These are phyloP conservation scores for Chloromyia formosa DNA, from an alignment of 2,888 invertebrate species.

Conservation along the genomic window DNA sequence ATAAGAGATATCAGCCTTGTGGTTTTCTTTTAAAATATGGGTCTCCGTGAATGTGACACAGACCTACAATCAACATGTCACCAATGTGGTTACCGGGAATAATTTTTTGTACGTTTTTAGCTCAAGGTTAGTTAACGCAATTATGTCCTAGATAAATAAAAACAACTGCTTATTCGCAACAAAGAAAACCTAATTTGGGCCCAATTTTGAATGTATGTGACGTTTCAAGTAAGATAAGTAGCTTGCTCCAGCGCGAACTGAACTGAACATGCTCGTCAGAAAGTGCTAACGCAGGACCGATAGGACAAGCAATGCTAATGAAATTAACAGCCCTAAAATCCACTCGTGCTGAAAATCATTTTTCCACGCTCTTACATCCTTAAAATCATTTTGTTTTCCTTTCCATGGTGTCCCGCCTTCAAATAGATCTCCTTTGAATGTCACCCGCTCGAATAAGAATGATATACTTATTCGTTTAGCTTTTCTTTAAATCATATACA, in stretches of 20 bases:
- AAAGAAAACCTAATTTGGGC: too few species aligned
- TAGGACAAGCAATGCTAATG: too few species aligned
- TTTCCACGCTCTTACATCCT: too few species aligned
- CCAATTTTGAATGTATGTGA: too few species aligned
- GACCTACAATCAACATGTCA: not conserved
- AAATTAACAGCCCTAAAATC: too few species aligned
- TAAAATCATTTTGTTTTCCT: too few species aligned
- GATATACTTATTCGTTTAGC: not conserved
- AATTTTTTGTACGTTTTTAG: not conserved
- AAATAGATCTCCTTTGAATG: not conserved
- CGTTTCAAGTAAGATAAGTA: too few species aligned
- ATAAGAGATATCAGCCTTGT: slow-evolving; percentile 8
- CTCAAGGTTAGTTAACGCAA: not conserved
- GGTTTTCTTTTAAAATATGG: not conserved
- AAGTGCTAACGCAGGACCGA: too few species aligned
- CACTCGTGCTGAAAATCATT: too few species aligned
- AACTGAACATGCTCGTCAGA: too few species aligned
- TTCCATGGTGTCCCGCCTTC: not conserved
- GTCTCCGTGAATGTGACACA: not conserved
- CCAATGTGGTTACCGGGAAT: not conserved
- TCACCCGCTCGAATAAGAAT: not conserved
- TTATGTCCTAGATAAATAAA: not conserved
- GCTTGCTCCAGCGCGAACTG: too few species aligned
- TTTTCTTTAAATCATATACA: too few species aligned
- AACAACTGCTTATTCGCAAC: not conserved